Percentiles rank a stretch among this genome's conserved stretches.
phyloP scores from a whole-genome alignment of 2,888 invertebrate genomes.

The Mamestra brassicae region DNA sequence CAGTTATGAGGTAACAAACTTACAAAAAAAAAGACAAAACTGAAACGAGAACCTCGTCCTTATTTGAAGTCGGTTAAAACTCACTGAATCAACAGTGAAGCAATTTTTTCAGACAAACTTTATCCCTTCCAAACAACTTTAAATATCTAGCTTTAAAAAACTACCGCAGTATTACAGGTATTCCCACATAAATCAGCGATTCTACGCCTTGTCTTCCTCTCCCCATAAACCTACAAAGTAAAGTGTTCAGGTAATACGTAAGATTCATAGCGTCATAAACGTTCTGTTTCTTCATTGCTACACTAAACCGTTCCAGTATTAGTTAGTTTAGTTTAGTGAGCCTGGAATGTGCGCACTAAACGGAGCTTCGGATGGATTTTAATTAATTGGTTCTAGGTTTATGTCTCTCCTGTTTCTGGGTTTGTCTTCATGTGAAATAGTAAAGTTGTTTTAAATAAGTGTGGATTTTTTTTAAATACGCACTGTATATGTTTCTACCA shows the following conservation, averaged over 20 bases:
- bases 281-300: conserved; percentile 50
- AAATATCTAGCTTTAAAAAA: too few relatives aligned
- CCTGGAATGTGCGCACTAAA: conserved; percentile 43
- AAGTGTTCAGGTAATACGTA: conserved; percentile 50
- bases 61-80: too few relatives aligned
- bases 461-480: too few relatives aligned
- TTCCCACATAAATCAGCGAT: conserved; percentile 28
- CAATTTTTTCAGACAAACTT: too few relatives aligned
- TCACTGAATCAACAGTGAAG: too few relatives aligned
- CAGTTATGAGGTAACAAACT: too few relatives aligned
- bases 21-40: too few relatives aligned
- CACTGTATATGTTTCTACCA: too few relatives aligned
- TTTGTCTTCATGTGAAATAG: too few relatives aligned
- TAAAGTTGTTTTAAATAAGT: too few relatives aligned
- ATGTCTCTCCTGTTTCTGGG: not conserved
- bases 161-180: not conserved
- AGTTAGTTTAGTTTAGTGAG: conserved; percentile 51
- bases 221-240: conserved; percentile 48
- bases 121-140: too few relatives aligned
- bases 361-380: conserved; percentile 38
- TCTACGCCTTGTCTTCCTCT: conserved; percentile 1
- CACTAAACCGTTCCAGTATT: conserved; percentile 55
- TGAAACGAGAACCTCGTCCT: too few relatives aligned
- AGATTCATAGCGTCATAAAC: conserved; percentile 64
- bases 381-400: conserved; percentile 51